These are phyloP conservation scores for Hemicordylus capensis DNA, from an alignment of 2,113 vertebrate genomes.

Conservation along the genomic window DNA sequence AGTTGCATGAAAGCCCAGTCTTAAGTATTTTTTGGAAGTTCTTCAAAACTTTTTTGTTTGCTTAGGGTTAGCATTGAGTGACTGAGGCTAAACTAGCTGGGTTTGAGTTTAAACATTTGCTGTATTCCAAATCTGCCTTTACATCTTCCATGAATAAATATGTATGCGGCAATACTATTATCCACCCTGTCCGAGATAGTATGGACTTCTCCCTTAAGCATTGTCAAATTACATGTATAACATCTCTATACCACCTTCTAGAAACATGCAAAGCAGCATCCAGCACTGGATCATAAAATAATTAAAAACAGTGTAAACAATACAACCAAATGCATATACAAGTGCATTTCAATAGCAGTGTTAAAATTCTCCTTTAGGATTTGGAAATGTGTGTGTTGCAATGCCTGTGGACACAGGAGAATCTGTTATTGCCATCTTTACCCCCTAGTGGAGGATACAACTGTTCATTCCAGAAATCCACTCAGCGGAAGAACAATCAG, in stretches of 20 bases:
- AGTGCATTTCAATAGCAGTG: background rate
- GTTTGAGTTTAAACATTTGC: background rate
- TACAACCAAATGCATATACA: accelerated
- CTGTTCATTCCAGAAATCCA: slow-evolving; percentile 12
- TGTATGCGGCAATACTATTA: background rate
- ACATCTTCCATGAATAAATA: background rate
- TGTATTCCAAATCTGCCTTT: background rate
- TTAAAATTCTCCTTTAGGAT: background rate
- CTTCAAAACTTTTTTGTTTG: background rate
- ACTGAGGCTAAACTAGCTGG: background rate
- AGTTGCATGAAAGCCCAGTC: background rate
- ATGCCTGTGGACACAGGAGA: background rate
- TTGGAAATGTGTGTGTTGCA: background rate
- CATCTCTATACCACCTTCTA: background rate
- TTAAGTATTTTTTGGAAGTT: background rate
- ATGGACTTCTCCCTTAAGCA: background rate
- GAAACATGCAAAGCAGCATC: background rate
- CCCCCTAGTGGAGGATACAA: slow-evolving; percentile 1
- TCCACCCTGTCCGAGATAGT: background rate
- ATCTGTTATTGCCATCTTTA: background rate
- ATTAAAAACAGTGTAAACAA: background rate
- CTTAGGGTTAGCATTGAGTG: background rate
- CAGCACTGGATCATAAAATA: background rate
- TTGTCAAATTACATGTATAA: background rate
- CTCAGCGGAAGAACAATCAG: background rate